Base-by-base conservation (phyloP, 2,797 vertebrate genomes). In the Aldrovandia affinis region DNA sequence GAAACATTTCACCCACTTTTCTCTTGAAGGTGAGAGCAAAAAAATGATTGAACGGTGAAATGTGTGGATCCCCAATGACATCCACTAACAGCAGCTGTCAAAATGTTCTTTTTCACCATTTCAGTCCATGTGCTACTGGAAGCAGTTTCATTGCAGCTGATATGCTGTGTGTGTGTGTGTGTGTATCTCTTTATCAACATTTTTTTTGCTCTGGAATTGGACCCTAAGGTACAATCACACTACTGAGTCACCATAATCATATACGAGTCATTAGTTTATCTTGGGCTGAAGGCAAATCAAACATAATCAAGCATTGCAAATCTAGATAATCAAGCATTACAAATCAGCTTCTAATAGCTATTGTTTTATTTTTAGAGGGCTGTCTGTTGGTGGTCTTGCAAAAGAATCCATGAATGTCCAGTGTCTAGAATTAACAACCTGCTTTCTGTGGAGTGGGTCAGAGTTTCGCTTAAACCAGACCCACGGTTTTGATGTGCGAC, bases 1-100 rank as follows among this genome's bases (percentile, higher is more conserved):
- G n/a, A 33, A 36, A 68, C 63, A 68, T 68, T 33, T 68, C 10
- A 33, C 57, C 57, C 57, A 4, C n/a, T 61, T 61, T n/a, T 25
- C 57, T 61, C 10, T n/a, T 15, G 36, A 73, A 22, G 68, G 68
- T 73, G 36, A 73, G 65, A 36, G 65, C 57, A 36, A 18, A 70
- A 18, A 36, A 36, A 70, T 33, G 68, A 20, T 39, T 18, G 28
- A 65, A 33, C 63, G 30, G 63, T 33, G 68, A 73, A 20, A 73
- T 73, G 8, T 73, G 68, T 73, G 68, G 68, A 73, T 73, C 68
- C 68, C 36, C 68, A 22, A 73, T 73, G 68, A 73, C 68, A 42
- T 20, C 33, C 68, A 39, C 33, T 39, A 73, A 73, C 68, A 73
- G 68, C 18, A 22, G 30, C 68, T 73, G 68, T 73, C 68, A 73